A percentile compares a stretch with the other conserved stretches of the same genome.
Conservation (phyloP, 2,888 invertebrate species). For the Scaptomyza flava region DNA sequence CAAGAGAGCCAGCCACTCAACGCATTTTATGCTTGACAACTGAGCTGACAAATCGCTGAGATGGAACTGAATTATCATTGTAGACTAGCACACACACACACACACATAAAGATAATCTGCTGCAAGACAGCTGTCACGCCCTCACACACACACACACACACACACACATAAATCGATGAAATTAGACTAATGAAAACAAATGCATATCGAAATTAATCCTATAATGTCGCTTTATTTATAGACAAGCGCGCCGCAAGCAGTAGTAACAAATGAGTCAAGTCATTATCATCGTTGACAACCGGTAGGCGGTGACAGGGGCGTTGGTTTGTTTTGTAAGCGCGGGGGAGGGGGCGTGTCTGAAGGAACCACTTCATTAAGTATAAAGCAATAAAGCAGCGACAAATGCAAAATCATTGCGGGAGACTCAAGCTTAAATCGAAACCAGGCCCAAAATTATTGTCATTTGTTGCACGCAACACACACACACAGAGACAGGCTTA, state of each 20-base stretch:
- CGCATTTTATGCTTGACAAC: conserved; percentile 1
- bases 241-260: conserved; percentile 44
- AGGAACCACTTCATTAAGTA: conserved; percentile 33
- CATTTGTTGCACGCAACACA: conserved; percentile 56
- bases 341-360: conserved; percentile 28
- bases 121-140: conserved; percentile 23
- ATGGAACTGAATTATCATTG: conserved; percentile 29
- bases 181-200: conserved; percentile 78
- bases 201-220: conserved; percentile 76
- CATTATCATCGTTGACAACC: conserved; percentile 47
- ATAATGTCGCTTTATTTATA: conserved; percentile 73
- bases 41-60: conserved; percentile 24
- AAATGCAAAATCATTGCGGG: conserved; percentile 51
- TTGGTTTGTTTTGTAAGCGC: background rate
- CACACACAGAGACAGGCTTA: conserved; percentile 21
- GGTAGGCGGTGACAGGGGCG: conserved; percentile 18
- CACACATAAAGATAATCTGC: conserved; percentile 14
- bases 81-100: background rate
- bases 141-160: conserved; percentile 1
- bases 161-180: conserved; percentile 32
- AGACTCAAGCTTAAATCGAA: conserved; percentile 30
- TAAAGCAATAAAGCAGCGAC: conserved; percentile 24
- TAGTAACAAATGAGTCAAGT: conserved; percentile 54
- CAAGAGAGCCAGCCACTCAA: background rate
- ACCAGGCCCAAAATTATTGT: conserved; percentile 41